Percentiles rank a stretch among this genome's conserved stretches.
Conservation (phyloP, 92 coral and sea anemone species). For the Montipora capitata region DNA sequence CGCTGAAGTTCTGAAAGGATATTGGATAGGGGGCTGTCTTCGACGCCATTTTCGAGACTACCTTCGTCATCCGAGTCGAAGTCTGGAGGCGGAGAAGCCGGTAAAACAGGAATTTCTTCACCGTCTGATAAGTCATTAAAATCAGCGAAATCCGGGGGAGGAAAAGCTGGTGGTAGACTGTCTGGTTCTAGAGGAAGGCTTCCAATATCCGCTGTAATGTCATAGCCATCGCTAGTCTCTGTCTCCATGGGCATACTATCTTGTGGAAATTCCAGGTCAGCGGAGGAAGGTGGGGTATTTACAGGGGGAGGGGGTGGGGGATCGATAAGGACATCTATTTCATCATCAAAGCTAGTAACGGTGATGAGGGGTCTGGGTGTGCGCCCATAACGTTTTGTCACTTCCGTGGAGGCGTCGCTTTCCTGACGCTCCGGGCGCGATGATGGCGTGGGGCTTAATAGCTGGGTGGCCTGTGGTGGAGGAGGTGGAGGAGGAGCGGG, state of each 20-base stretch:
- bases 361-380: conserved; percentile 78
- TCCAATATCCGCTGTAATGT: conserved; percentile 58
- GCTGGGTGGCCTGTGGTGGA: conserved; percentile 37
- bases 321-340: conserved; percentile 70
- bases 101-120: conserved; percentile 76
- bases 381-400: conserved; percentile 17
- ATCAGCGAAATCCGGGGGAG: conserved; percentile 81
- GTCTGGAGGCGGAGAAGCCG: conserved; percentile 85
- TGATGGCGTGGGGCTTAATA: neutral
- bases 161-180: conserved; percentile 64
- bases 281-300: conserved; percentile 53
- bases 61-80: conserved; percentile 66
- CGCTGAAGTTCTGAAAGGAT: conserved; percentile 68
- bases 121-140: conserved; percentile 72
- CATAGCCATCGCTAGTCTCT: conserved; percentile 13
- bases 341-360: conserved; percentile 85
- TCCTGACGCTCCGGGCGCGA: conserved; percentile 1
- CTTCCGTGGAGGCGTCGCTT: conserved; percentile 19
- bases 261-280: conserved; percentile 43
- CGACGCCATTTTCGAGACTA: conserved; percentile 47
- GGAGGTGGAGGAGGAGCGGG: conserved; percentile 74
- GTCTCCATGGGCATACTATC: neutral
- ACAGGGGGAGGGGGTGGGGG: conserved; percentile 77
- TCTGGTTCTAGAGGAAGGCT: conserved; percentile 60
- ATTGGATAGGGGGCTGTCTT: conserved; percentile 67